A percentile compares a stretch with the other conserved stretches of the same genome.
Evolutionary conservation across 2,888 invertebrate species (phyloP).

Genomic region (Drosophila imparisetae): DNA sequence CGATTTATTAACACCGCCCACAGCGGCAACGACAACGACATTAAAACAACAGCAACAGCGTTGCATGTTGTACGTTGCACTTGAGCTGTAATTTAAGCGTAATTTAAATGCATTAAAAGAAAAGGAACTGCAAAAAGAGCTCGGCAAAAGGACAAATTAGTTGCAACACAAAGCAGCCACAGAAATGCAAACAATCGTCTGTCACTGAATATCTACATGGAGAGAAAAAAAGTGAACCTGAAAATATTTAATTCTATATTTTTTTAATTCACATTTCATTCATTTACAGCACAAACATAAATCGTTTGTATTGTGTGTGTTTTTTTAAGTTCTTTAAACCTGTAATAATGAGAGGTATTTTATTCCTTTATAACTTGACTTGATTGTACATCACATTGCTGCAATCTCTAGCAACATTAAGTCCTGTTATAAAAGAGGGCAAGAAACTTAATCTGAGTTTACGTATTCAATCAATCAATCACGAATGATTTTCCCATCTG

Average conservation of each 20-base stretch:
- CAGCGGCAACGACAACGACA: constrained; percentile 17
- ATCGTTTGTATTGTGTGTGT: neutral
- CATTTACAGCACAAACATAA: neutral
- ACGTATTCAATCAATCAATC: neutral
- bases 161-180: constrained; percentile 31
- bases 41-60: neutral
- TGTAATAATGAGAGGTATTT: neutral
- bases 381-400: neutral
- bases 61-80: constrained; percentile 1
- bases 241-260: neutral
- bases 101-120: constrained; percentile 58
- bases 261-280: neutral
- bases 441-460: neutral
- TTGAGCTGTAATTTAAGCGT: constrained; percentile 39
- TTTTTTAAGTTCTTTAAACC: neutral
- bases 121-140: constrained; percentile 44
- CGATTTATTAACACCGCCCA: constrained; percentile 77
- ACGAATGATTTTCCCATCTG: neutral
- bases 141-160: constrained; percentile 6
- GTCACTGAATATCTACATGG: neutral
- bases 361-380: neutral
- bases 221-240: neutral
- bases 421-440: neutral
- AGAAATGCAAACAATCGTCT: neutral
- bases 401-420: neutral